Conservation (phyloP, 2,113 vertebrate genomes). For the Vulpes ferrilata region DNA sequence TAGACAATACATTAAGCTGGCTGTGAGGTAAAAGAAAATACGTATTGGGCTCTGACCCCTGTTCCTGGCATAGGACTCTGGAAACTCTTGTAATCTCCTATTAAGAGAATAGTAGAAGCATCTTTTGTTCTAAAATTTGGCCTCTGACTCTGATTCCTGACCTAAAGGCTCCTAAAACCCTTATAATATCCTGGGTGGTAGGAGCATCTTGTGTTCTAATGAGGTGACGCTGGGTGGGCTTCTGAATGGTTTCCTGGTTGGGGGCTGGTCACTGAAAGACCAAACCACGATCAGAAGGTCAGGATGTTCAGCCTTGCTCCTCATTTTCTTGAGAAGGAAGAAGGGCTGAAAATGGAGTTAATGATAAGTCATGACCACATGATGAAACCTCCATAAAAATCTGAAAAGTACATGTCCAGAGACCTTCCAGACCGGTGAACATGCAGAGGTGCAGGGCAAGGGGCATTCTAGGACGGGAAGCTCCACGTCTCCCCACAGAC, state of each 20-base stretch:
- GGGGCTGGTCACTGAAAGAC: background rate
- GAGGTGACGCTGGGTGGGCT: background rate
- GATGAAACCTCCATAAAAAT: background rate
- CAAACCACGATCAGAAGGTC: background rate
- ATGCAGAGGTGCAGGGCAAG: background rate
- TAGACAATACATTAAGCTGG: background rate
- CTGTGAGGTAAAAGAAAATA: background rate
- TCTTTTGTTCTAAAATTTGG: background rate
- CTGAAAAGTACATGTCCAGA: background rate
- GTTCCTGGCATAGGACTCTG: background rate
- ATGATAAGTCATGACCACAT: background rate
- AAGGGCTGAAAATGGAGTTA: background rate
- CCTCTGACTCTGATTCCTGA: background rate
- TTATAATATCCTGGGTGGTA: background rate
- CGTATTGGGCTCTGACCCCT: background rate
- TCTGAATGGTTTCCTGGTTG: background rate
- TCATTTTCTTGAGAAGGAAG: background rate
- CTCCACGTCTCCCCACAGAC: rapidly evolving
- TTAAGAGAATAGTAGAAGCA: background rate
- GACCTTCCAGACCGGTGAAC: background rate
- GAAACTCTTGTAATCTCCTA: background rate
- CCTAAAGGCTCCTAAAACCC: background rate
- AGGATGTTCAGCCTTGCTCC: background rate
- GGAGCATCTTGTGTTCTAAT: background rate
- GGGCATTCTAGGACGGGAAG: rapidly evolving